These are phyloP conservation scores for Pseudopipra pipra DNA, from an alignment of 2,113 vertebrate species.

Conservation along the genomic window DNA sequence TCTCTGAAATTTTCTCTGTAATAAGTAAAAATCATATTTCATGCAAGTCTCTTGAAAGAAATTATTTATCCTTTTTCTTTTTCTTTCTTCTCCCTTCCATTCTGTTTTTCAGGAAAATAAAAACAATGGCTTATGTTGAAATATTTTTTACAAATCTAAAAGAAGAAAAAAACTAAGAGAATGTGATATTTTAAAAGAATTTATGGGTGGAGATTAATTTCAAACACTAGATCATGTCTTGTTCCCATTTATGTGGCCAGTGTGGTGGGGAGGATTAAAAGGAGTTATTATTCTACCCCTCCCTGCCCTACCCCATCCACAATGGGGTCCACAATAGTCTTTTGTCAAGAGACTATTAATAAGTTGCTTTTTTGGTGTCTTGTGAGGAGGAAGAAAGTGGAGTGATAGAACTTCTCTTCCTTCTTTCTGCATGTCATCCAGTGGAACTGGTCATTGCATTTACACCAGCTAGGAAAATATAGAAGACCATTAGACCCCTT, in stretches of 20 bases:
- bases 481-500: not conserved
- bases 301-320: not conserved
- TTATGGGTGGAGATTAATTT: not conserved
- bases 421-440: not conserved
- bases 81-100: not conserved
- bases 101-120: not conserved
- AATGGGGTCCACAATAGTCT: not conserved
- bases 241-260: not conserved
- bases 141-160: not conserved
- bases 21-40: not conserved
- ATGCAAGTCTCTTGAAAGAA: not conserved
- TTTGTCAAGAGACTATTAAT: not conserved
- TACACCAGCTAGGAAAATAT: not conserved
- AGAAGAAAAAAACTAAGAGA: not conserved
- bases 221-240: not conserved
- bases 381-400: not conserved
- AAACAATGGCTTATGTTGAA: constrained; percentile 13
- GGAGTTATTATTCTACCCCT: not conserved
- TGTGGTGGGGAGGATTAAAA: not conserved
- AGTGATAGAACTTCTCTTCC: not conserved
- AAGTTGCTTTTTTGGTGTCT: not conserved
- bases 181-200: not conserved
- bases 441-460: not conserved
- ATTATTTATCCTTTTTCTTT: not conserved
- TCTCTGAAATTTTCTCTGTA: not conserved